A percentile compares a stretch with the other conserved stretches of the same genome.
Evolutionary conservation across 1,140 invertebrate species (phyloP).

Genomic region (Drosophila asahinai): DNA sequence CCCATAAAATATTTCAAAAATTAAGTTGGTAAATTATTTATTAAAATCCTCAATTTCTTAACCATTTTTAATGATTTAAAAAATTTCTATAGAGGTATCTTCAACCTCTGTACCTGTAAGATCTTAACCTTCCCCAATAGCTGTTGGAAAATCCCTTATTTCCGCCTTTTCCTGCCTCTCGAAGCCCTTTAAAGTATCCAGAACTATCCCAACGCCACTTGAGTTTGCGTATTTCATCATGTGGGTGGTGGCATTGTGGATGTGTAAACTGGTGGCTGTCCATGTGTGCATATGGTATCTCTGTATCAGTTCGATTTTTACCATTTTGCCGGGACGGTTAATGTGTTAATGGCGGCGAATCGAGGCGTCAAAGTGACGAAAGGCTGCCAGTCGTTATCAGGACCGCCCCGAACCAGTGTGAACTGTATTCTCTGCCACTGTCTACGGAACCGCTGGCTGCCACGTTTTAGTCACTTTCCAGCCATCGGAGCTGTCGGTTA

Average conservation of each 20-base stretch:
- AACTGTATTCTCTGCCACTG: conserved; percentile 19
- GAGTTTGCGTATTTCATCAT: conserved; percentile 50
- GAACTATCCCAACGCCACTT: conserved; percentile 20
- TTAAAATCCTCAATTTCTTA: background rate
- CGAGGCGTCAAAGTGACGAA: conserved; percentile 64
- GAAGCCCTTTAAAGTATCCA: conserved; percentile 34
- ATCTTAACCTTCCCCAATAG: background rate
- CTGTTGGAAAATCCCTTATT: background rate
- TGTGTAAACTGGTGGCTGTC: conserved; percentile 2
- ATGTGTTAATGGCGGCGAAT: conserved; percentile 39
- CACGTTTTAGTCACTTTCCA: conserved; percentile 64
- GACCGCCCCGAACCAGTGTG: conserved; percentile 36
- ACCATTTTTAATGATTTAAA: background rate
- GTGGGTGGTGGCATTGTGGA: conserved; percentile 41
- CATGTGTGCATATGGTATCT: conserved; percentile 28
- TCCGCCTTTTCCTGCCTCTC: background rate
- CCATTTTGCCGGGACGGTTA: conserved; percentile 7
- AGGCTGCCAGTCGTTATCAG: conserved; percentile 71
- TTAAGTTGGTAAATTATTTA: too few species aligned
- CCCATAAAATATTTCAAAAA: too few species aligned
- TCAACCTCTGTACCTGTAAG: background rate
- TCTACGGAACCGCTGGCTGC: conserved; percentile 31
- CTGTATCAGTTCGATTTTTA: conserved; percentile 31
- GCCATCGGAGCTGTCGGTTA: conserved; percentile 73
- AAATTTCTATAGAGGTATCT: background rate